Evolutionary conservation across 2,797 vertebrate genomes (phyloP), one percentile per base, ranked within the genome.

Genomic region (Rhodeus uyekii): DNA sequence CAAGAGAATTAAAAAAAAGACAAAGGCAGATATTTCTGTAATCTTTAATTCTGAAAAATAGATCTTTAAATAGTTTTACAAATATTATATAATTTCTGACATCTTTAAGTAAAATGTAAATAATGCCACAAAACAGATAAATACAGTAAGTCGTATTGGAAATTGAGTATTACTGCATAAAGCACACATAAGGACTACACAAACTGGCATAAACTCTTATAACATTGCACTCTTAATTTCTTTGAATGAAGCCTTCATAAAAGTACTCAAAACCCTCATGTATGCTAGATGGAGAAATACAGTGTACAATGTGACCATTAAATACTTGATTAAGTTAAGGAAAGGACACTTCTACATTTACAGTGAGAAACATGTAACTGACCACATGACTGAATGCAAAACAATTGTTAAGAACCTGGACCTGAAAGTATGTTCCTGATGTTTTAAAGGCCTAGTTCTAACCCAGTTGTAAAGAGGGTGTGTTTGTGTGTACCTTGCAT

Each of bases 61-160:
- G 89, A 94, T 93, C 89, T 95, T 95, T 94, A 94, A 94, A 95
- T 95, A 94, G 85, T 93, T 89, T 92, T 90, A 89, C 87, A 91
- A 94, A 90, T 90, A 93, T 93, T 90, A 93, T 95, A 94, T 93
- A 94, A 93, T 94, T 92, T 86, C 90, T 92, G 92, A 94, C 92
- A 95, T 88, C 89, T 90, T 78, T 89, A 90, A 84, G 86, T 89
- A 87, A 88, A 88, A 88, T 83, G 81, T 89, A 80, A 89, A 87
- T 80, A 89, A 89, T 87, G 85, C 85, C 83, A 90, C 87, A 78
- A 87, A 91, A 89, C 83, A 80, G 73, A 84, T 87, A 88, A 87
- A 88, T 85, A 81, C 81, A 86, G 81, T 80, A 80, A 81, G 50
- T 81, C 84, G 81, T 78, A 87, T 53, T 76, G 81, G 38, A 80